A percentile compares a stretch with the other conserved stretches of the same genome.
Conservation (phyloP, 2,888 invertebrate genomes). For the Zygothrica quintamaculata region DNA sequence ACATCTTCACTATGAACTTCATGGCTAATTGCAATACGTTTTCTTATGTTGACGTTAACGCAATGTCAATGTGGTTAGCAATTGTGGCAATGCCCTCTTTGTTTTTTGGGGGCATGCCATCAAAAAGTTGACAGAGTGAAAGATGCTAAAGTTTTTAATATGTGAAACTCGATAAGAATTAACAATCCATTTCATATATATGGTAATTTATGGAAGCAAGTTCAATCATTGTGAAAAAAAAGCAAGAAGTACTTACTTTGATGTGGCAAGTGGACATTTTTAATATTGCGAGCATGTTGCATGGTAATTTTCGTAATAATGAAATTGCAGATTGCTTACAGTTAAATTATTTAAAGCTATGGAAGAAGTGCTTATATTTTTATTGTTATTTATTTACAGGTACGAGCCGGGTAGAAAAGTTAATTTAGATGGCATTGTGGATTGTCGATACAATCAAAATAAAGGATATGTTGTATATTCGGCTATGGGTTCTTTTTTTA, state of each 20-base stretch:
- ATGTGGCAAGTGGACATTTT: too few species aligned
- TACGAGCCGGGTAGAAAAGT: constrained; percentile 88
- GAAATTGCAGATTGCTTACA: too few species aligned
- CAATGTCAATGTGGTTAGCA: background rate
- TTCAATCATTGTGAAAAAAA: too few species aligned
- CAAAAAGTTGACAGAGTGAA: background rate
- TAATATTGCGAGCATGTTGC: background rate
- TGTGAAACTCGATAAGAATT: background rate
- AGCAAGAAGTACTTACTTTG: too few species aligned
- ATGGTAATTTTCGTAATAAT: too few species aligned
- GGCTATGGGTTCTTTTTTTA: constrained; percentile 97
- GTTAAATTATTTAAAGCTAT: background rate
- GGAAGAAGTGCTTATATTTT: background rate
- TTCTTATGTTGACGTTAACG: too few species aligned
- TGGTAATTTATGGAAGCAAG: too few species aligned
- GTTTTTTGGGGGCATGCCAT: background rate
- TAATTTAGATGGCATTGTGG: constrained; percentile 86
- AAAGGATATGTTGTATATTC: constrained; percentile 97
- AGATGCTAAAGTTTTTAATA: too few species aligned
- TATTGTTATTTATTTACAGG: constrained; percentile 85
- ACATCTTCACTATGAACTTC: background rate
- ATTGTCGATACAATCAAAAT: constrained; percentile 95
- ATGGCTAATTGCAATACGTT: background rate
- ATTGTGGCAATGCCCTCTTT: background rate
- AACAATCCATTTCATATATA: too few species aligned